Conservation (phyloP, 2,797 vertebrate genomes). For the Amniataba percoides region DNA sequence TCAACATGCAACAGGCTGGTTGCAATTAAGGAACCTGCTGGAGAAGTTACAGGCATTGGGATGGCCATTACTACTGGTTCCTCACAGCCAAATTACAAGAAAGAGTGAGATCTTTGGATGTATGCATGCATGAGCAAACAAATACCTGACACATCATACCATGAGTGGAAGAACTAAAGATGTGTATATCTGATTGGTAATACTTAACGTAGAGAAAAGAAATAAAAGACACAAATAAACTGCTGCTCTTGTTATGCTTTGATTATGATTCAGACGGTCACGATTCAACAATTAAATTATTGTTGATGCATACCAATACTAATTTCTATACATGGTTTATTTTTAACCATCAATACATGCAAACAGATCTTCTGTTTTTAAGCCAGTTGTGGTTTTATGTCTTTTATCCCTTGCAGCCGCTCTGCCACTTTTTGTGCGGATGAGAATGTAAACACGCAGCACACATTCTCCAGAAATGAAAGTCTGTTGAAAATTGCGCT, state of each 20-base stretch:
- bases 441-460: too few relatives aligned
- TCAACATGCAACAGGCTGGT: conserved; percentile 68
- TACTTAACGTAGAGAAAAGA: background rate
- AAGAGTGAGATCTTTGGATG: background rate
- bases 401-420: too few relatives aligned
- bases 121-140: background rate
- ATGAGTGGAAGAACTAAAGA: background rate
- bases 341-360: too few relatives aligned
- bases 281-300: too few relatives aligned
- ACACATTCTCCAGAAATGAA: too few relatives aligned
- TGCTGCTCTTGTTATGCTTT: background rate
- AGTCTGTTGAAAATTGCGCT: too few relatives aligned
- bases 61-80: conserved; percentile 28
- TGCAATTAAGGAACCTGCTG: conserved; percentile 64
- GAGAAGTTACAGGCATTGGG: conserved; percentile 32
- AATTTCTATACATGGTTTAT: too few relatives aligned
- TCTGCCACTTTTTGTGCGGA: too few relatives aligned
- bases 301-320: too few relatives aligned
- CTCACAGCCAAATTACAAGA: conserved; percentile 8
- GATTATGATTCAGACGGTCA: too few relatives aligned
- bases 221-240: background rate
- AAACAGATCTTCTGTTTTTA: too few relatives aligned
- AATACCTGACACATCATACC: background rate
- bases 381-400: too few relatives aligned
- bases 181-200: background rate